Evolutionary conservation across 2,888 invertebrate genomes (phyloP).

Genomic region (Nymphalis polychloros): DNA sequence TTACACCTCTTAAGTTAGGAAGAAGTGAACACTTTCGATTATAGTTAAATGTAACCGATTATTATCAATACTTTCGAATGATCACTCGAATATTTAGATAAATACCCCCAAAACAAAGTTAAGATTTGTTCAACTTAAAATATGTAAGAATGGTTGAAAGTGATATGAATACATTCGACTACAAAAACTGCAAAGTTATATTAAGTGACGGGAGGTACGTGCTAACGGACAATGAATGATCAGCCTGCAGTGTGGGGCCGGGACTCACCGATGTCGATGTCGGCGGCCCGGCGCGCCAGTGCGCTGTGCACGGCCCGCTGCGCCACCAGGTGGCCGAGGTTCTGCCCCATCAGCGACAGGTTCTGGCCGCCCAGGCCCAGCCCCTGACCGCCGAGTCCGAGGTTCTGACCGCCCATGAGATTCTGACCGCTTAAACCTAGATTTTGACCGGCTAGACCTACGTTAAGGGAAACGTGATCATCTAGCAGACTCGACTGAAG

Average conservation of each 20-base stretch:
- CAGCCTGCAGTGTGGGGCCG: no score
- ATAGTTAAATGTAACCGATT: no score
- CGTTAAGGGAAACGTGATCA: slow-evolving; percentile 28
- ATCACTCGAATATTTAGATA: no score
- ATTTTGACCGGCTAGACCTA: slow-evolving; percentile 67
- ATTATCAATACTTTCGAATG: no score
- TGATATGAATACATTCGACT: neutral
- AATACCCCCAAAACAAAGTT: no score
- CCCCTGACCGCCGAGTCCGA: slow-evolving; percentile 54
- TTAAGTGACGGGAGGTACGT: no score
- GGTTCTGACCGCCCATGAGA: slow-evolving; percentile 50
- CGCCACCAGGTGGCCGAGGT: slow-evolving; percentile 67
- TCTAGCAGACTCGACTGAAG: slow-evolving; percentile 3
- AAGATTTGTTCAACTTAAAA: no score
- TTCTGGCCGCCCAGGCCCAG: slow-evolving; percentile 60
- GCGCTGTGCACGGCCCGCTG: slow-evolving; percentile 73
- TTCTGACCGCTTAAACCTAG: slow-evolving; percentile 56
- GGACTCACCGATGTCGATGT: slow-evolving; percentile 60
- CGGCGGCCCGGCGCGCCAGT: slow-evolving; percentile 63
- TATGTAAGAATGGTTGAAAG: neutral
- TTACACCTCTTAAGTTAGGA: no score
- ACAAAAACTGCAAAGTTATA: no score
- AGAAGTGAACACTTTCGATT: no score
- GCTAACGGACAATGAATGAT: no score
- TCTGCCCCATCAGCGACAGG: slow-evolving; percentile 62